Evolutionary conservation across 2,113 vertebrate genomes (phyloP).

Genomic region (Rhinichthys klamathensis): DNA sequence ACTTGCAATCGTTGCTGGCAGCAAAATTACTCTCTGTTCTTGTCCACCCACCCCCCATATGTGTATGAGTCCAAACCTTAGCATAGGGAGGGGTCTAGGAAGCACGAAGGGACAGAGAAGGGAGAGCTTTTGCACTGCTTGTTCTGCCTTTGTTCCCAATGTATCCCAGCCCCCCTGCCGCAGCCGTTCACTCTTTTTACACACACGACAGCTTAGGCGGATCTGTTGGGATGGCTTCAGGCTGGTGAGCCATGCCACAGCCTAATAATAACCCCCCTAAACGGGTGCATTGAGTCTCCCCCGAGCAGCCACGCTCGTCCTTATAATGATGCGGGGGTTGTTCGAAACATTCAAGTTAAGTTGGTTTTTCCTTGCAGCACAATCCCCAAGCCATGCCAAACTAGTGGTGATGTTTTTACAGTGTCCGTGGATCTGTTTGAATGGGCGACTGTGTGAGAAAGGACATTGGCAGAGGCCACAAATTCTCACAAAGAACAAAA

Average conservation of each 20-base stretch:
- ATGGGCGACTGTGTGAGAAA: slow-evolving; percentile 36
- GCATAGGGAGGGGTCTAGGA: slow-evolving; percentile 28
- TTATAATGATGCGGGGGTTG: slow-evolving; percentile 53
- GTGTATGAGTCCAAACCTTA: slow-evolving; percentile 14
- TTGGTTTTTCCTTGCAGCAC: slow-evolving; percentile 58
- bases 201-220: slow-evolving; percentile 60
- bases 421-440: neutral
- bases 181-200: slow-evolving; percentile 50
- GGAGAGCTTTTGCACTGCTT: slow-evolving; percentile 41
- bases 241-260: slow-evolving; percentile 59
- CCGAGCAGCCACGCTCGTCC: slow-evolving; percentile 58
- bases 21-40: slow-evolving; percentile 34
- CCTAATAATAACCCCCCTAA: slow-evolving; percentile 75
- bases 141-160: slow-evolving; percentile 51
- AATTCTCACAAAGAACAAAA: slow-evolving; percentile 43
- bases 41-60: slow-evolving; percentile 7
- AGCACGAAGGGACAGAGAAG: slow-evolving; percentile 21
- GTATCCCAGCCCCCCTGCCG: slow-evolving; percentile 53
- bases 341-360: slow-evolving; percentile 50
- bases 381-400: slow-evolving; percentile 64
- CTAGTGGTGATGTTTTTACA: slow-evolving; percentile 41
- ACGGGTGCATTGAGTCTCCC: slow-evolving; percentile 72
- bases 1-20: slow-evolving; percentile 28
- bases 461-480: neutral
- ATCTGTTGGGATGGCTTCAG: slow-evolving; percentile 58